Evolutionary conservation across 2,888 invertebrate genomes (phyloP), one percentile per base, ranked within the genome.

Genomic region (Catocala nupta): DNA sequence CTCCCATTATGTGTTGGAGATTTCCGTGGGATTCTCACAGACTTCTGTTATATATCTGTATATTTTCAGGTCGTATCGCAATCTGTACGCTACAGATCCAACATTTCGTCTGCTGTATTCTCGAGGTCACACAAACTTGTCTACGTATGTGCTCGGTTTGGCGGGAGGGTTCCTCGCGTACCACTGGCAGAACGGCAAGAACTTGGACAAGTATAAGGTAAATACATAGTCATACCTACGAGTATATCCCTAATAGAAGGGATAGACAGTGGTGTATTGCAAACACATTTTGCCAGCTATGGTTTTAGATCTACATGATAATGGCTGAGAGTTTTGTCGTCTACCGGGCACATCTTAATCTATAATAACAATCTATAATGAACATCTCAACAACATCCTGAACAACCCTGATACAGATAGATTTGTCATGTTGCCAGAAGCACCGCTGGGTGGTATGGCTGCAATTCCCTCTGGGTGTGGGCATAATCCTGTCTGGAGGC

Each of bases 101-200:
- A 93, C 92, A 0, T 94, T 92, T 78, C 87, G 86, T 0, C 73
- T 87, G 16, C 66, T 90, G 16, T 94, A 93, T 77, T 80, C 82
- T n/a, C 80, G 89, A 0, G 91, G 91, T 0, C 93, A 94, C 77
- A 90, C 91, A 7, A 94, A 94, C 74, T 75, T 93, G 36, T 88
- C 92, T 4, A 87, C 90, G 0, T 93, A 90, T 75, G 81, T 83
- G 5, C 59, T 93, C 45, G 94, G 94, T 0, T 78, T 94, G 7
- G 85, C 90, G 0, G 92, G 86, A 0, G 94, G 94, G 1, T 86
- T 91, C 71, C 75, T 93, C 44, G 79, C 86, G 1, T 89, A 90
- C 77, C 74, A 85, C 71, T 85, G 84, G 81, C 92, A 89, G 73
- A 82, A 78, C 0, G 78, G 75, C 5, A 88, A 87, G 55, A 81